Conservation (phyloP, 2,888 invertebrate genomes). For the Drosophila pegasa region DNA sequence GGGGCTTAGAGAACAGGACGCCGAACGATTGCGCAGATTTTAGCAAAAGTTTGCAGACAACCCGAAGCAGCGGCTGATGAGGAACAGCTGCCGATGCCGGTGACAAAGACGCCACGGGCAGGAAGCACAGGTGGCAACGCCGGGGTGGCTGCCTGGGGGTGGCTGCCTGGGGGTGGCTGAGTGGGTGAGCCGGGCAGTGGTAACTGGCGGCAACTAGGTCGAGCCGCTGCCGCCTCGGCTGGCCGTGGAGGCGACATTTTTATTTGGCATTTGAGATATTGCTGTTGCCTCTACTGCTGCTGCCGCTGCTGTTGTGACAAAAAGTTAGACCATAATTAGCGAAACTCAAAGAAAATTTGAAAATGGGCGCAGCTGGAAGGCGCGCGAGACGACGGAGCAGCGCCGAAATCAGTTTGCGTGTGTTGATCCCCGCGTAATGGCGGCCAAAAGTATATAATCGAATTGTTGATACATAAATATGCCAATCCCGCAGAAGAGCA, state of each 20-base stretch:
- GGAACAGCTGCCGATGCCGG: slow-evolving; percentile 25
- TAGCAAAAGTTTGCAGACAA: slow-evolving; percentile 65
- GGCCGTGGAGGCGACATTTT: slow-evolving; percentile 20
- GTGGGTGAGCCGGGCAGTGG: background rate
- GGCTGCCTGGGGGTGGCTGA: too few species aligned
- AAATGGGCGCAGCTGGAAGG: slow-evolving; percentile 2
- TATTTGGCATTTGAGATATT: slow-evolving; percentile 28
- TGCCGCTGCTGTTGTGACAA: slow-evolving; percentile 10
- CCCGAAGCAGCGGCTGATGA: slow-evolving; percentile 14
- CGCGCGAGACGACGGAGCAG: background rate
- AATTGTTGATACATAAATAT: slow-evolving; percentile 1
- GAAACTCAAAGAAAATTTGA: background rate
- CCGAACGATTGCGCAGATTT: slow-evolving; percentile 37
- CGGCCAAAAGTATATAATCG: background rate
- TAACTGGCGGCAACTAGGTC: background rate
- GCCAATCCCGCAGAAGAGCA: background rate
- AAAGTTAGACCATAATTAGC: slow-evolving; percentile 52
- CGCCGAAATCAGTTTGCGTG: background rate
- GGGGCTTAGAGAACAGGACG: background rate
- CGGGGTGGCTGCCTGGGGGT: too few species aligned
- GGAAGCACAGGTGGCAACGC: slow-evolving; percentile 1
- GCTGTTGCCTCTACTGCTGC: background rate
- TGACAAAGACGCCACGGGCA: background rate
- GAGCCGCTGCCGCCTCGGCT: slow-evolving; percentile 1
- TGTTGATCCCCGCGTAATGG: background rate